Base-by-base conservation (phyloP, 2,888 invertebrate genomes). In the Folsomia manolachei region DNA sequence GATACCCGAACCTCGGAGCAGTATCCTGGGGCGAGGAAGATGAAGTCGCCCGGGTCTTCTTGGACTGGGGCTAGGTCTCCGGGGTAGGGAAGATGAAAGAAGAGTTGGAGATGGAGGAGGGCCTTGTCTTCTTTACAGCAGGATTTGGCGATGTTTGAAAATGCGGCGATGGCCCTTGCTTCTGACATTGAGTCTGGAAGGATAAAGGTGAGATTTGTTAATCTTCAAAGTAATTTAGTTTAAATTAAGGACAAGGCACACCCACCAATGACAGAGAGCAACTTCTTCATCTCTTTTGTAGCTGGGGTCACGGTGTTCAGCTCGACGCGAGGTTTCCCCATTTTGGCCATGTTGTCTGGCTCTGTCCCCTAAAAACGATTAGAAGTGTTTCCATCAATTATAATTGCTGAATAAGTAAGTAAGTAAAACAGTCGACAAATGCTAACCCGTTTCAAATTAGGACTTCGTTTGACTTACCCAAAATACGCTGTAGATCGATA, bases 81-180 rank as follows among this genome's bases (percentile, higher is more conserved):
- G 14, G 67, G 64, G 39, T 66, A 74, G 39, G 23, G 70, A 18
- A 77, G 60, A 63, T 67, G 70, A 9, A 71, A 60, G 25, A 72
- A 74, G 14, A 77, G 51, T 1, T 69, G 51, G 2, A 73, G 23
- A 67, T 78, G 75, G 69, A 69, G 27, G 2, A 72, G 14, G 27
- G 69, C 62, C 56, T 73, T 75, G 0, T 71, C 62, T n/a, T 67
- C 67, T 18, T 21, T 23, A n/a, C 19, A 26, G 19, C 56, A 7
- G 4, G 23, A 23, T n/a, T 67, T 2, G 21, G 23, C 24, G 11
- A 67, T 56, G 23, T 52, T 24, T n/a, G 7, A 9, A 23, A 63
- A 11, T 24, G n/a, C 63, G 4, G 9, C 7, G 11, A 7, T 19
- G 7, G 19, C 7, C 7, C 7, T 60, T 19, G 11, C 21, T 19